Conservation (phyloP, 2,797 vertebrate species). For the Tragelaphus eurycerus region DNA sequence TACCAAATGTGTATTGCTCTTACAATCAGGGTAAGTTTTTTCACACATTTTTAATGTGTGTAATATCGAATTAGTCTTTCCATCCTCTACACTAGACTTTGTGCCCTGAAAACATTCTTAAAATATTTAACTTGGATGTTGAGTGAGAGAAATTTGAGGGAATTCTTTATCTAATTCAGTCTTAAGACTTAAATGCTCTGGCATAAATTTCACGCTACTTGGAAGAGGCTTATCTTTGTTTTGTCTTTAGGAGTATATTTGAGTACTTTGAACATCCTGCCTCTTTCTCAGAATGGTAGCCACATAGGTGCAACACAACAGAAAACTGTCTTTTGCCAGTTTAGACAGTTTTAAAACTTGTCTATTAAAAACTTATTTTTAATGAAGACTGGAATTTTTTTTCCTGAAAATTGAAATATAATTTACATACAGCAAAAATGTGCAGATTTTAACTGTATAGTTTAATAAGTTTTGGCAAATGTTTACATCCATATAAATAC, state of each 20-base stretch:
- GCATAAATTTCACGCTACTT: background rate
- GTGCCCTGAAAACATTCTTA: background rate
- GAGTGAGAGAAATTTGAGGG: constrained; percentile 39
- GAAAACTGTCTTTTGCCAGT: constrained; percentile 1
- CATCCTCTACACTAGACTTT: background rate
- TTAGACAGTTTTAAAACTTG: no score
- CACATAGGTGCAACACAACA: background rate
- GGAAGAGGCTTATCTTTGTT: constrained; percentile 37
- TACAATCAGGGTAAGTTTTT: background rate
- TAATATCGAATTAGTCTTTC: background rate
- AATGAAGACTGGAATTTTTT: background rate
- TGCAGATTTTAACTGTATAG: background rate
- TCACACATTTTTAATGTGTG: background rate
- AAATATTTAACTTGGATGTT: constrained; percentile 24
- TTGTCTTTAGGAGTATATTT: background rate
- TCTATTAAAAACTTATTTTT: background rate
- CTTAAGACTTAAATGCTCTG: constrained; percentile 18
- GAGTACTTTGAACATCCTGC: constrained; percentile 1
- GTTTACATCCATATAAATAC: background rate
- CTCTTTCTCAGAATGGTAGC: background rate
- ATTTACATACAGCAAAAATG: background rate
- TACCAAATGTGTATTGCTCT: background rate
- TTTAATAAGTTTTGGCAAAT: constrained; percentile 8
- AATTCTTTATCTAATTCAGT: constrained; percentile 5
- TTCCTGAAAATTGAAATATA: background rate